These are phyloP conservation scores for Cheiracanthium punctorium DNA, from an alignment of 2,888 invertebrate genomes.

Conservation along the genomic window DNA sequence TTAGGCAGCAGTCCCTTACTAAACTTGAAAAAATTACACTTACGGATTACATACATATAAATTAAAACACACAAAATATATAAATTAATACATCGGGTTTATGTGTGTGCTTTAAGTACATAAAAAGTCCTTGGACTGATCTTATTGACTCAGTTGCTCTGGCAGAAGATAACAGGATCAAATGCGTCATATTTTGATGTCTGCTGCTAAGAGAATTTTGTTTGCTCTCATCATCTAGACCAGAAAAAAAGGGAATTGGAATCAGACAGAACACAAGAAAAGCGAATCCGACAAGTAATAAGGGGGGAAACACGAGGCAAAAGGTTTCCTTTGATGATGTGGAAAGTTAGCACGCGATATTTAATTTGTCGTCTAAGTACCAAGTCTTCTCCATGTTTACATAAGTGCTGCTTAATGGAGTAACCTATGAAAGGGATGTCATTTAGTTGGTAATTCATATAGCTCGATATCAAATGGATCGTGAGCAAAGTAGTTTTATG, in stretches of 20 bases:
- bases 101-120: constrained; percentile 33
- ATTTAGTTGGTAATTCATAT: not conserved
- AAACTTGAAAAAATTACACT: no score
- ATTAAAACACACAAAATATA: no score
- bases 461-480: not conserved
- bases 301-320: not conserved
- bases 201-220: constrained; percentile 24
- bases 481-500: not conserved
- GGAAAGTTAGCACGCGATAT: constrained; percentile 23
- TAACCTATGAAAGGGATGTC: constrained; percentile 1
- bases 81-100: not conserved
- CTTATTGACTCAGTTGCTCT: constrained; percentile 56
- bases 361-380: constrained; percentile 10
- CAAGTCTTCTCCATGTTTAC: constrained; percentile 4
- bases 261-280: constrained; percentile 40
- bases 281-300: constrained; percentile 25
- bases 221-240: constrained; percentile 53
- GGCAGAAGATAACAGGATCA: constrained; percentile 35
- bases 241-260: constrained; percentile 43
- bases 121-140: constrained; percentile 34
- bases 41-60: no score
- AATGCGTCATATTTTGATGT: constrained; percentile 52
- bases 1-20: no score
- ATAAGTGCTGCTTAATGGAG: constrained; percentile 8
- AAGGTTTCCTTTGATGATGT: constrained; percentile 19